Base-by-base conservation (phyloP, 2,888 invertebrate species). In the Alviniconcha strummeri region DNA sequence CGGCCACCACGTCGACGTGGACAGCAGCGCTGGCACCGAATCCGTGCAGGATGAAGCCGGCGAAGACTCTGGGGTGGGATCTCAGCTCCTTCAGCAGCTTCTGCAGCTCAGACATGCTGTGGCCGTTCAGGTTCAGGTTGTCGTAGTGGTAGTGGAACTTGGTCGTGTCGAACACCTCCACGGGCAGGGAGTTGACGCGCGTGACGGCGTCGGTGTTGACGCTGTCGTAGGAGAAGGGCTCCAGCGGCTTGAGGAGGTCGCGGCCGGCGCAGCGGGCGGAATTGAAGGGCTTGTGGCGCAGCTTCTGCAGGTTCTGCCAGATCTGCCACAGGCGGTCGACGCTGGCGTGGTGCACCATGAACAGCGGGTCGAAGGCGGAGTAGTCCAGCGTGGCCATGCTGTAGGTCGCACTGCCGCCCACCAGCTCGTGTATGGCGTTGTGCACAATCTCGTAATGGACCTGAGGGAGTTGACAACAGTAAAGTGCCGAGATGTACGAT, bases 321-420 rank as follows among this genome's bases (percentile, higher is more conserved):
- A 87, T 87, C 69, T 67, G 57, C 88, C 88, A 88, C 67, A 88
- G 82, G 83, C 87, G 85, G 84, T 88, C 88, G 54, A 88, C 69
- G 80, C 86, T 86, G 54, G 86, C 82, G 60, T 88, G 88, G 57
- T 86, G 87, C 19, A 88, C 82, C 84, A 87, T 84, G 83, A 88
- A 88, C 75, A 88, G 80, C 6, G 88, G 88, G 78, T 88, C 88
- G 74, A 84, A 88, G 15, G 88, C 88, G 52, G 86, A 85, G 79
- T 83, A 88, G 52, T 85, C 86, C 74, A 88, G 79, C 11, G 86
- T 86, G 15, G 88, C 80, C 88, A 88, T 86, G 17, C 86, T 84
- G 84, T 83, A 85, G 6, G 75, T 82, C 72, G 75, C 67, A n/a
- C 15, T 67, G n/a, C 88, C 88, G 15, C 88, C 88, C 4, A 88